Conservation (phyloP, 2,797 vertebrate genomes). For the Glyptemys insculpta region DNA sequence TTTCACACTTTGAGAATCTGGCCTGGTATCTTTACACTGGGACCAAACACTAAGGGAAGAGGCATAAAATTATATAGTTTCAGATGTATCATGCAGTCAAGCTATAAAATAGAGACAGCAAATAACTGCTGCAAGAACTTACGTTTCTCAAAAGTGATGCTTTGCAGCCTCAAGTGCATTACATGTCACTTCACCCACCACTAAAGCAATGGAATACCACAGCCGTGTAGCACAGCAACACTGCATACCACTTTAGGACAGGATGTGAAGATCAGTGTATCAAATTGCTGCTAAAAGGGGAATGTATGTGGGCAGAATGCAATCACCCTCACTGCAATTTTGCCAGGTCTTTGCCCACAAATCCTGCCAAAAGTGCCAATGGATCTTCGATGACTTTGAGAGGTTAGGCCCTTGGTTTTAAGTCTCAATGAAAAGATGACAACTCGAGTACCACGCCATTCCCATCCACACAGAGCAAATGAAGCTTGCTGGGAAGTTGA, state of each 20-base stretch:
- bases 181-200: neutral
- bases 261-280: neutral
- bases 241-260: neutral
- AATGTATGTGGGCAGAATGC: neutral
- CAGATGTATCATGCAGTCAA: neutral
- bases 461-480: neutral
- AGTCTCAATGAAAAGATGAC: neutral
- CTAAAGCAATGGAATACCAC: neutral
- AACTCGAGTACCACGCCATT: neutral
- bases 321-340: neutral
- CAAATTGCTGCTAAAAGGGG: neutral
- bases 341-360: neutral
- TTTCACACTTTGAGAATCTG: neutral
- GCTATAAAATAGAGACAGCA: neutral
- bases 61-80: neutral
- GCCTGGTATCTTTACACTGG: neutral
- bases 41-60: neutral
- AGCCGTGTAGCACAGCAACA: neutral
- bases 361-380: neutral
- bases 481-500: neutral
- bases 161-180: neutral
- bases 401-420: neutral
- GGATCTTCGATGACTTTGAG: neutral
- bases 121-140: neutral
- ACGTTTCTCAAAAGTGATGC: neutral